A percentile compares a stretch with the other conserved stretches of the same genome.
Evolutionary conservation across 1,140 invertebrate species (phyloP).

Genomic region (Plectrocnemia conspersa): DNA sequence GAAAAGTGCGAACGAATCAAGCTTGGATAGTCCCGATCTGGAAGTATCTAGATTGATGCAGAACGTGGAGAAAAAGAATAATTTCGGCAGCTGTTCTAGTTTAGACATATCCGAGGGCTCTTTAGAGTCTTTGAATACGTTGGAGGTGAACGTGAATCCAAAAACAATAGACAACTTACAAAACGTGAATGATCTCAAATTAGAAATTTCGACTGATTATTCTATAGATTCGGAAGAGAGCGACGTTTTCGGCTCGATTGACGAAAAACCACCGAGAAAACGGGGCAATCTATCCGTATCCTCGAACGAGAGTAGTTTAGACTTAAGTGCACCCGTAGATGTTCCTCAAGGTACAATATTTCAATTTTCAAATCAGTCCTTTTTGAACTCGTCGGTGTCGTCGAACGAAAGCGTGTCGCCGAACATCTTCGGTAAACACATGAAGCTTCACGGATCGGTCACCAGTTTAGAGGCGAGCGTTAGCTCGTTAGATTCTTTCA

Average conservation of each 20-base stretch:
- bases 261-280: constrained; percentile 15
- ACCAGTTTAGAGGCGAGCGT: constrained; percentile 50
- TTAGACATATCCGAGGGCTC: constrained; percentile 50
- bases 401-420: constrained; percentile 50
- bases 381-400: constrained; percentile 46
- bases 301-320: constrained; percentile 31
- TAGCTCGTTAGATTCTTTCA: constrained; percentile 46
- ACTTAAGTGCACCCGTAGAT: constrained; percentile 30
- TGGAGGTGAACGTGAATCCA: constrained; percentile 20
- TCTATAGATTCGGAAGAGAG: constrained; percentile 17
- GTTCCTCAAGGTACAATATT: constrained; percentile 11
- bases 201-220: constrained; percentile 1
- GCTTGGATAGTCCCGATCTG: constrained; percentile 49
- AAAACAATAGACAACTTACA: not conserved
- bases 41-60: constrained; percentile 49
- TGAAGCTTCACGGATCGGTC: constrained; percentile 47
- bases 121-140: constrained; percentile 45
- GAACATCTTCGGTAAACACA: constrained; percentile 46
- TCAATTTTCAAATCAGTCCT: constrained; percentile 21
- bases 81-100: constrained; percentile 47
- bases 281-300: constrained; percentile 24
- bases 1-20: constrained; percentile 51
- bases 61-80: constrained; percentile 40
- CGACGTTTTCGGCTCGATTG: constrained; percentile 3
- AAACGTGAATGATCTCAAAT: constrained; percentile 5